Percentiles rank a stretch among this genome's conserved stretches.
Conservation (phyloP, 2,113 vertebrate genomes). For the Antechinus stuartii region DNA sequence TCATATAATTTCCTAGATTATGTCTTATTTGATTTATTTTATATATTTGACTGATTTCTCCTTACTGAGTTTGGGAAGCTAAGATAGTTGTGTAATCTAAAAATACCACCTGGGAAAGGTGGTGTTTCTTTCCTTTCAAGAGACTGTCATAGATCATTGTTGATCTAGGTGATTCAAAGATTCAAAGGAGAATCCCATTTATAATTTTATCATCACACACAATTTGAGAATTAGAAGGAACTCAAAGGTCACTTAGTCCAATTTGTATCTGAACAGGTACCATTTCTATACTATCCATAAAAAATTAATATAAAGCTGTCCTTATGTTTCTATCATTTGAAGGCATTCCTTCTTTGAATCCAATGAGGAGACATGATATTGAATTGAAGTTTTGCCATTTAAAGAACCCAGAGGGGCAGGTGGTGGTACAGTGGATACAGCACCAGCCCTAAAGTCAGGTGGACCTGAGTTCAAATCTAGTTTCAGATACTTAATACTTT, state of each 20-base stretch:
- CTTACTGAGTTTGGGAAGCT: not conserved
- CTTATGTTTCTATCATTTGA: not conserved
- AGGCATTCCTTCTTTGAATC: not conserved
- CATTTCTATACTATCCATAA: not conserved
- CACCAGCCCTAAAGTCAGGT: too few relatives aligned
- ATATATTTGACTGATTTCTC: not conserved
- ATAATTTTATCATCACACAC: not conserved
- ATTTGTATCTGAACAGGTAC: not conserved
- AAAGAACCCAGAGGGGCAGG: not conserved
- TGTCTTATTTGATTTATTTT: not conserved
- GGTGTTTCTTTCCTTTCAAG: not conserved
- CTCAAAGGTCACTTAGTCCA: not conserved
- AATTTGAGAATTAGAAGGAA: not conserved
- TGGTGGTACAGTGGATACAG: too few relatives aligned
- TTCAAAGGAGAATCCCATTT: not conserved
- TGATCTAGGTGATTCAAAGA: not conserved
- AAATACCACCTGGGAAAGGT: not conserved
- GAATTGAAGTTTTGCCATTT: not conserved
- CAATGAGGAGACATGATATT: rapidly evolving
- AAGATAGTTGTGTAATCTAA: not conserved
- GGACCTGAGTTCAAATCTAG: too few relatives aligned
- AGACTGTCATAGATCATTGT: not conserved
- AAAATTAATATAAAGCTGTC: not conserved
- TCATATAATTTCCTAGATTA: not conserved
- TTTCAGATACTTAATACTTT: too few relatives aligned